Evolutionary conservation across 2,888 invertebrate species (phyloP), one percentile per base, ranked within the genome.

Genomic region (Nemurella pictetii): DNA sequence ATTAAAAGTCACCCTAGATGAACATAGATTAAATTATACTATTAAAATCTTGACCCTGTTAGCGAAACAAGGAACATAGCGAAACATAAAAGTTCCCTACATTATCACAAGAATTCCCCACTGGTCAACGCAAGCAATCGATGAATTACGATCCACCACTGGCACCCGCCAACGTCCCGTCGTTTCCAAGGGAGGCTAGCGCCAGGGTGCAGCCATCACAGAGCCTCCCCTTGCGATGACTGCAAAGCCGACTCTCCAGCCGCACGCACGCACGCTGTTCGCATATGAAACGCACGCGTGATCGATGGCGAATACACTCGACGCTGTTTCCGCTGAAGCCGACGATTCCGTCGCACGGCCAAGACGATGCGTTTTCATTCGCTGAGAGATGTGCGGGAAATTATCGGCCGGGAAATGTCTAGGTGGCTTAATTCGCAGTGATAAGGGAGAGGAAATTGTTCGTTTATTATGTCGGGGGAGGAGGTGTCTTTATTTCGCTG

Each of bases 201-300:
- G n/a, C n/a, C n/a, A n/a, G n/a, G n/a, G n/a, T n/a, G n/a, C n/a
- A n/a, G n/a, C n/a, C 20, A 55, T 55, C 55, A 55, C 20, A 55
- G 9, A 7, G 15, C 12, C 55, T 12, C 9, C 55, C 15, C 3
- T 15, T 20, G 55, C 20, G n/a, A n/a, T n/a, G n/a, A n/a, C n/a
- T n/a, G n/a, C 55, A 7, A 36, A 36, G 9, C 55, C 55, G 55
- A 15, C 15, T 36, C 7, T 36, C 55, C 15, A 36, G 9, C 55
- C 55, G 55, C 7, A 73, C 15, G 20, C 73, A 27, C 75, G 75
- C 27, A 75, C 28, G 75, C n/a, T 75, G 12, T n/a, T 28, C 28
- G 75, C 75, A 75, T 75, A 75, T 75, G 25, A 75, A 75, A 75
- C 28, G 25, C 75, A 15, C 75, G 75, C 26, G 5, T 75, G 75